A percentile compares a stretch with the other conserved stretches of the same genome.
phyloP scores from a whole-genome alignment of 2,797 vertebrate species.

The Setipinna tenuifilis region DNA sequence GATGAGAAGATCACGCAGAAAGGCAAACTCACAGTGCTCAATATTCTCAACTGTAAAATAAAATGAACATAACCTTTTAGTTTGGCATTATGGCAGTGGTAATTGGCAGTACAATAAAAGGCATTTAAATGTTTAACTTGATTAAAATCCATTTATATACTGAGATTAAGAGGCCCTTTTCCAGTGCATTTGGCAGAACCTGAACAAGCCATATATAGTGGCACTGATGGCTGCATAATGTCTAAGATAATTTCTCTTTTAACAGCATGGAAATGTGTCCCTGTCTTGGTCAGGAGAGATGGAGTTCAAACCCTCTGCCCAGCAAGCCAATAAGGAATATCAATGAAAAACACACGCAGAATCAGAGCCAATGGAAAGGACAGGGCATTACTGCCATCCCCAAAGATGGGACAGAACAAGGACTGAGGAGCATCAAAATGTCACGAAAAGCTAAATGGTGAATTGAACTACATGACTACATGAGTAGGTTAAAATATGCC shows the following conservation, averaged over 20 bases:
- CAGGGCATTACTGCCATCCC: not conserved
- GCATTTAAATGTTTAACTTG: not conserved
- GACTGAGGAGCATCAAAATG: not conserved
- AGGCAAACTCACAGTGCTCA: slow-evolving; percentile 95
- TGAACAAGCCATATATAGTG: not conserved
- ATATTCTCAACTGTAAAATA: slow-evolving; percentile 89
- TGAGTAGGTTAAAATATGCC: not conserved
- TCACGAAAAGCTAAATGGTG: not conserved
- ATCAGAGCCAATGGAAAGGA: not conserved
- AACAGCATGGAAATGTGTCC: not conserved
- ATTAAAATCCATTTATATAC: not conserved
- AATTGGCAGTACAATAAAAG: not conserved
- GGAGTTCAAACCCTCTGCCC: not conserved
- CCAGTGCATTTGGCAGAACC: not conserved
- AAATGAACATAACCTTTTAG: not conserved
- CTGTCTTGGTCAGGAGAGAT: not conserved
- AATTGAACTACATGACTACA: not conserved
- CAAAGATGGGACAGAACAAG: not conserved
- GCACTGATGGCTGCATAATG: not conserved
- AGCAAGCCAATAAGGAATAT: not conserved
- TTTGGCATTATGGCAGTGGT: too few species aligned
- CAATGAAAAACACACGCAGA: not conserved
- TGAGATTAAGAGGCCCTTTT: not conserved
- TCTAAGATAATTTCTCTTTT: not conserved
- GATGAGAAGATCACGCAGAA: slow-evolving; percentile 95